Evolutionary conservation across 1,140 invertebrate genomes (phyloP).

Genomic region (Leguminivora glycinivorella): DNA sequence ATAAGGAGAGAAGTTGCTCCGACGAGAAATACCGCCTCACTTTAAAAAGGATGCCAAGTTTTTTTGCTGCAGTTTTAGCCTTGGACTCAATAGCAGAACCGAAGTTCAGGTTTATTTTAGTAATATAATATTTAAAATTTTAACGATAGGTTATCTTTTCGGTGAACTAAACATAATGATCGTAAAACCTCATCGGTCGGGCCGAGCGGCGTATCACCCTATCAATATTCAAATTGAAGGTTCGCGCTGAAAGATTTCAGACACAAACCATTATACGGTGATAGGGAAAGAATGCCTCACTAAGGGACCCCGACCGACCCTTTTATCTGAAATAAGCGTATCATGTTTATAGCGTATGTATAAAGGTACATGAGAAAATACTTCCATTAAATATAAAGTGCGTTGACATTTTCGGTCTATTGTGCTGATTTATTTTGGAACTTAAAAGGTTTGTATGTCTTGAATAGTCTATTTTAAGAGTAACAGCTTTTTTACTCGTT

Average conservation of each 20-base stretch:
- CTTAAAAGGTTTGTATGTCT: background rate
- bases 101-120: too few species aligned
- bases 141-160: background rate
- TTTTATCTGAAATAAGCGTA: slow-evolving; percentile 74
- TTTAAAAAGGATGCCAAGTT: too few species aligned
- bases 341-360: slow-evolving; percentile 64
- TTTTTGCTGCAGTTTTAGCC: too few species aligned
- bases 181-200: background rate
- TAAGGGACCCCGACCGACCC: slow-evolving; percentile 63
- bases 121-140: background rate
- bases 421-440: background rate
- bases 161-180: background rate
- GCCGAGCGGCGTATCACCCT: slow-evolving; percentile 46
- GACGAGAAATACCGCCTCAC: too few species aligned
- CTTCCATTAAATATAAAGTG: slow-evolving; percentile 44
- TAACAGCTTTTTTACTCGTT: too few species aligned
- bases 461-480: background rate
- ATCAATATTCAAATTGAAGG: slow-evolving; percentile 73
- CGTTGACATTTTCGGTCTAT: slow-evolving; percentile 2
- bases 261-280: slow-evolving; percentile 68
- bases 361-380: slow-evolving; percentile 48
- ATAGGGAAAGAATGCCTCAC: slow-evolving; percentile 70
- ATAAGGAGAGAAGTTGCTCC: too few species aligned
- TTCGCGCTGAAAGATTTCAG: slow-evolving; percentile 62
- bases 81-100: too few species aligned